phyloP scores from a whole-genome alignment of 1,140 invertebrate genomes.

The Drosophila takahashii region DNA sequence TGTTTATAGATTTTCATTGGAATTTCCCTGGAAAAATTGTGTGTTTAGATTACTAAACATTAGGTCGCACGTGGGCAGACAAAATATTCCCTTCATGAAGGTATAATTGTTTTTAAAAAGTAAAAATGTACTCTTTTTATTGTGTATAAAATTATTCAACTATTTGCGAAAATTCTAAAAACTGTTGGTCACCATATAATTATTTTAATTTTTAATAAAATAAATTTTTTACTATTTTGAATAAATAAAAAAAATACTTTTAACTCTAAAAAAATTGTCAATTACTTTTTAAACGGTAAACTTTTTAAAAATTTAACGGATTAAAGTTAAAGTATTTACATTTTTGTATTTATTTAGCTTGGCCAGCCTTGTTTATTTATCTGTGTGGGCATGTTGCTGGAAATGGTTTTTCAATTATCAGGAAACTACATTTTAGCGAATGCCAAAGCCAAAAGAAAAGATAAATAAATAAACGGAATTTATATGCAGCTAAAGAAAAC shows the following conservation, averaged over 20 bases:
- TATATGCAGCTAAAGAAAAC: background rate
- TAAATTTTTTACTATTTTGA: no score
- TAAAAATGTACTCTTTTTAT: no score
- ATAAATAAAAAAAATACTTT: background rate
- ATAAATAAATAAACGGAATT: slow-evolving; percentile 13
- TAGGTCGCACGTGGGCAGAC: slow-evolving; percentile 7
- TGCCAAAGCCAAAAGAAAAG: slow-evolving; percentile 1
- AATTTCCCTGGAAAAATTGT: slow-evolving; percentile 22
- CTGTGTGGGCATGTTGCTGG: slow-evolving; percentile 18
- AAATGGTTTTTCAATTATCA: slow-evolving; percentile 40
- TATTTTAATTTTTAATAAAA: no score
- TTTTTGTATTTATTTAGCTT: background rate
- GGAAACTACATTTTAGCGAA: slow-evolving; percentile 18
- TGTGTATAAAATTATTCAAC: no score
- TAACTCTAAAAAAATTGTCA: no score
- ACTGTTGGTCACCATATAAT: no score
- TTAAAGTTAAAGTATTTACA: background rate
- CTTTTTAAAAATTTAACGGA: no score
- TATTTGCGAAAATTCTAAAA: no score
- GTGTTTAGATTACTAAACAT: slow-evolving; percentile 21
- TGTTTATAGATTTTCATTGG: slow-evolving; percentile 24
- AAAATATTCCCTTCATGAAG: background rate
- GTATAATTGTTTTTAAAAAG: background rate
- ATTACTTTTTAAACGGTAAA: no score
- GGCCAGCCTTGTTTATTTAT: slow-evolving; percentile 58